phyloP scores from a whole-genome alignment of 2,797 vertebrate genomes.

The Podarcis lilfordi region DNA sequence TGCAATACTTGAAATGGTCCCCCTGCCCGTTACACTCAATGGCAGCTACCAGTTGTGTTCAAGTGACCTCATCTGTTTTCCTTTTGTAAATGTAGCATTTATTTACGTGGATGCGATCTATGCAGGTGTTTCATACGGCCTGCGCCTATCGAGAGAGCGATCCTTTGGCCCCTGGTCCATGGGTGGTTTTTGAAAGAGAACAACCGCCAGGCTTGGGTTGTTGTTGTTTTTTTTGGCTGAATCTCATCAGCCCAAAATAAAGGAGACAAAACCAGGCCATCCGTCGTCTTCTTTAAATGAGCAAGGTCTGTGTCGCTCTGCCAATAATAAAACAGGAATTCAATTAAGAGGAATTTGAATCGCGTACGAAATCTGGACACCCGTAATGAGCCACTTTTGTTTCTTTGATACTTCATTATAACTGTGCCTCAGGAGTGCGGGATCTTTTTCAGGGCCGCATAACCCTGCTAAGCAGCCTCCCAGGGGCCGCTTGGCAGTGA shows the following conservation, averaged over 20 bases:
- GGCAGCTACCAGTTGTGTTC: not conserved
- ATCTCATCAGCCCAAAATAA: conserved; percentile 48
- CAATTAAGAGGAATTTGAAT: not conserved
- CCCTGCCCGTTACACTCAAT: not conserved
- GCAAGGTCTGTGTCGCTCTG: not conserved
- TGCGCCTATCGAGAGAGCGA: not conserved
- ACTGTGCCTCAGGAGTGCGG: no score
- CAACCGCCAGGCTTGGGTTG: not conserved
- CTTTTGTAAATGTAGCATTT: not conserved
- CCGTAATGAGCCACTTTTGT: no score
- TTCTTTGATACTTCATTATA: not conserved
- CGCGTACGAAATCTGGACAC: not conserved
- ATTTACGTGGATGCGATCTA: not conserved
- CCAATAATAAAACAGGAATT: not conserved
- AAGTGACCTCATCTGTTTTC: not conserved
- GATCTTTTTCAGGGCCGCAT: not conserved
- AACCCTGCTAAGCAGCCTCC: not conserved
- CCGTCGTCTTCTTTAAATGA: not conserved
- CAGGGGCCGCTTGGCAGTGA: no score
- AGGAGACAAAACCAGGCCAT: not conserved
- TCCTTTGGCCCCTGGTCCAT: not conserved
- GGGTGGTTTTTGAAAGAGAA: not conserved
- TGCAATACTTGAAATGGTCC: not conserved
- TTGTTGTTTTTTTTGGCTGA: conserved; percentile 6
- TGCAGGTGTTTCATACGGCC: not conserved